Percentiles rank a stretch among this genome's conserved stretches.
These are phyloP conservation scores for Heterochromis multidens DNA, from an alignment of 2,113 vertebrate genomes.

Conservation along the genomic window DNA sequence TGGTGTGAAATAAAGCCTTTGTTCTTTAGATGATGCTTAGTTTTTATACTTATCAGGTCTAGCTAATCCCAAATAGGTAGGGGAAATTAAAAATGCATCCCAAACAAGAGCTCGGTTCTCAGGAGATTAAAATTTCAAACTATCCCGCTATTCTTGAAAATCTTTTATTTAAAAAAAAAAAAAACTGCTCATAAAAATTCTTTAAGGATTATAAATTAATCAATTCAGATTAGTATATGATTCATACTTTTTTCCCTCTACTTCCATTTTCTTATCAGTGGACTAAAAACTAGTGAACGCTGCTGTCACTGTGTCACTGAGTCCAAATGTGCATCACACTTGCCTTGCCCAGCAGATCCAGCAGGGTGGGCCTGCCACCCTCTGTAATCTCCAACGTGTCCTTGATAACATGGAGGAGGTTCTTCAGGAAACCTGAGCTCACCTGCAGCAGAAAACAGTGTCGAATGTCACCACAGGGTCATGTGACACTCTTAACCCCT, in stretches of 20 bases:
- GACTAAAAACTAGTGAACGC: background rate
- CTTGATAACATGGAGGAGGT: slow-evolving; percentile 76
- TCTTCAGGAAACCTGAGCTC: slow-evolving; percentile 84
- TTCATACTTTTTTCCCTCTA: background rate
- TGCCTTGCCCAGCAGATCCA: slow-evolving; percentile 80
- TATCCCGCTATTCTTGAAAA: background rate
- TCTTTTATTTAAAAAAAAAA: background rate
- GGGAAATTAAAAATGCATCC: background rate
- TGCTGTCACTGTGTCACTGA: background rate
- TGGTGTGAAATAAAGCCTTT: too few species aligned
- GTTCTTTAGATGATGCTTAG: too few species aligned
- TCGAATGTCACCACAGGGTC: slow-evolving; percentile 8
- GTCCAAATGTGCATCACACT: slow-evolving; percentile 9
- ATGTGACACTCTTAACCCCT: background rate
- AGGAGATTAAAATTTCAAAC: background rate
- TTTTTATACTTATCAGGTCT: background rate
- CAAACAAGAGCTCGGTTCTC: background rate
- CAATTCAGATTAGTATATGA: background rate
- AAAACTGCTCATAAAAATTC: background rate
- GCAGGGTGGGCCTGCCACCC: slow-evolving; percentile 69
- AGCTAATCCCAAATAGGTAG: background rate
- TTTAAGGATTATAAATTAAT: background rate
- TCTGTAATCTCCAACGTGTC: slow-evolving; percentile 59
- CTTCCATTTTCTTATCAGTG: background rate
- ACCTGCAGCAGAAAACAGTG: slow-evolving; percentile 68